Evolutionary conservation across 2,888 invertebrate species (phyloP), one percentile per base, ranked within the genome.

Genomic region (Unio delphinus): DNA sequence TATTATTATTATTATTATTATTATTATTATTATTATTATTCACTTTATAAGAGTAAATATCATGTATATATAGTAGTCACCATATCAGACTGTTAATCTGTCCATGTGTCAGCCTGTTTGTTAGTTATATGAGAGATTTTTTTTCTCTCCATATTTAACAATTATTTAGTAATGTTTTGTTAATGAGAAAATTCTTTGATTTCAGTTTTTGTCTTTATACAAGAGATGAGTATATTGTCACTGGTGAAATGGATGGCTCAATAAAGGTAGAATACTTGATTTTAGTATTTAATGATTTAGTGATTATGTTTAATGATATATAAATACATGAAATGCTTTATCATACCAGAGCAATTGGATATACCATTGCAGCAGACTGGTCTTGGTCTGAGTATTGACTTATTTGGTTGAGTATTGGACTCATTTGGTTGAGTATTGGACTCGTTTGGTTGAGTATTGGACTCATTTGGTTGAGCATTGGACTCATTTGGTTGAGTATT

Each of bases 241-340:
- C 86, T n/a, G 84, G 83, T 11, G 80, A 83, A 57, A 72, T 76
- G 17, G 84, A 85, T 70, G 86, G 86, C 3, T 70, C 72, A 63
- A 76, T 86, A 7, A 85, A 82, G 80, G 85, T 83, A 65, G 66
- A 67, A 45, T 3, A 45, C 18, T 61, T 55, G 23, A 45, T 63
- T 45, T 45, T 26, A n/a, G 18, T 58, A 11, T 58, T 58, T 23
- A 26, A 11, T n/a, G 59, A 58, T n/a, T 58, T 8, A n/a, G 5
- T 58, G 18, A 26, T 58, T 58, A 26, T 58, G 15, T 58, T 8
- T 23, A 58, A n/a, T 58, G 58, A 11, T 23, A n/a, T 3, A 58
- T 58, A 8, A 58, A 17, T 8, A 15, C 11, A 17, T n/a, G 26
- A 58, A 17, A 58, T 8, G n/a, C 1, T 58, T 15, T 11, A 45